phyloP scores from a whole-genome alignment of 2,797 vertebrate genomes.

The Bradypodion ventrale region DNA sequence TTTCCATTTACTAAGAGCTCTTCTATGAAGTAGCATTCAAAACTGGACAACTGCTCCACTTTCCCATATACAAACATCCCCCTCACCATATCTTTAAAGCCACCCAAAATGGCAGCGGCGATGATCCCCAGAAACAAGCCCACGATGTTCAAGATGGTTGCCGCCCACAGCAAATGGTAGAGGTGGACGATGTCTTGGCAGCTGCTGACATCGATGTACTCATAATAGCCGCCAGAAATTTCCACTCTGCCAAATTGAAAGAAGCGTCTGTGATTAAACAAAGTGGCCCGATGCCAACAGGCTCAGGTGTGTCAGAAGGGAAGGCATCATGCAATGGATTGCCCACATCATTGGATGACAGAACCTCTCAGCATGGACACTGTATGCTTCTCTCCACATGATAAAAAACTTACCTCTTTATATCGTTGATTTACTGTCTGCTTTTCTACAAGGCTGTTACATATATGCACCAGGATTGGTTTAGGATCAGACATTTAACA shows the following conservation, averaged over 20 bases:
- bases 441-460: not conserved
- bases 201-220: conserved; percentile 95
- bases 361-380: not conserved
- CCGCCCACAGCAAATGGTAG: conserved; percentile 95
- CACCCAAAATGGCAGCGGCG: conserved; percentile 93
- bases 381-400: not conserved
- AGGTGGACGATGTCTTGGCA: conserved; percentile 97
- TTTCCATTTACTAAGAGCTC: not conserved
- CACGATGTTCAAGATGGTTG: conserved; percentile 94
- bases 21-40: not conserved
- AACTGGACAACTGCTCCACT: not conserved
- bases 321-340: not conserved
- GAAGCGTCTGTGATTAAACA: conserved; percentile 16
- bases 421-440: not conserved
- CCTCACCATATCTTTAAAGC: conserved; percentile 97
- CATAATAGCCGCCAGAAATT: conserved; percentile 91
- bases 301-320: not conserved
- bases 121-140: conserved; percentile 97
- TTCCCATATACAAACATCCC: not conserved
- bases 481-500: not conserved
- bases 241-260: conserved; percentile 78
- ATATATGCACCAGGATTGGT: not conserved
- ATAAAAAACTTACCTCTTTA: not conserved
- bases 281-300: no score
- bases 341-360: not conserved